Evolutionary conservation across 2,113 vertebrate genomes (phyloP), one percentile per base, ranked within the genome.

Genomic region (Hystrix brachyura): DNA sequence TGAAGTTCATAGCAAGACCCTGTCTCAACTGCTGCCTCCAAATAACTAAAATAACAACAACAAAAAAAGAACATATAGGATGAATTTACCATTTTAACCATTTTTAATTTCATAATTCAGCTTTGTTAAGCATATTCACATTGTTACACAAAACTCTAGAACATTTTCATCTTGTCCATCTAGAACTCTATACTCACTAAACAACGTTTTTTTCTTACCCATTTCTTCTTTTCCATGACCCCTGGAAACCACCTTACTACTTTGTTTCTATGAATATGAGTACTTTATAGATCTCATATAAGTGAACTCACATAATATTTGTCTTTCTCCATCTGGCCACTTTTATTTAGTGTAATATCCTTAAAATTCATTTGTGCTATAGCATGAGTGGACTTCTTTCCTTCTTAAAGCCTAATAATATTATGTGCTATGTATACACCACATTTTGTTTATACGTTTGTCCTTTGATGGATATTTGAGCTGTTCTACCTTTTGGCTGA

Each of bases 211-310:
- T 27, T 74, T 13, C 12, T 46, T 46, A 72, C 19, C 1, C 11
- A 55, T 55, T 60, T 21, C 6, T 2, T 8, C 17, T 2, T 48
- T 18, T 19, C 32, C 7, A n/a, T 0, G 38, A 4, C 6, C 18
- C 60, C 11, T 55, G 32, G 3, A 59, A 60, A 57, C 9, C 21
- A 69, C 13, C 21, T 38, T 11, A 53, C 27, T 43, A 27, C 4
- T 90, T 67, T 57, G 4, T 46, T 13, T 71, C 60, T 46, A 19
- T 13, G 5, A 57, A 43, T 65, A 19, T 55, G 5, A 34, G 0
- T 32, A 46, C 46, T 80, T 65, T 65, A 8, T 8, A n/a, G 27
- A 86, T 15, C 0, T 87, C 3, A 32, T 34, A 10, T 81, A 55
- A 29, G 19, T 60, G 21, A 21, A 53, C 11, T 90, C 19, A 62